Evolutionary conservation across 2,113 vertebrate species (phyloP).

Genomic region (Cryptoleucopteryx plumbea): DNA sequence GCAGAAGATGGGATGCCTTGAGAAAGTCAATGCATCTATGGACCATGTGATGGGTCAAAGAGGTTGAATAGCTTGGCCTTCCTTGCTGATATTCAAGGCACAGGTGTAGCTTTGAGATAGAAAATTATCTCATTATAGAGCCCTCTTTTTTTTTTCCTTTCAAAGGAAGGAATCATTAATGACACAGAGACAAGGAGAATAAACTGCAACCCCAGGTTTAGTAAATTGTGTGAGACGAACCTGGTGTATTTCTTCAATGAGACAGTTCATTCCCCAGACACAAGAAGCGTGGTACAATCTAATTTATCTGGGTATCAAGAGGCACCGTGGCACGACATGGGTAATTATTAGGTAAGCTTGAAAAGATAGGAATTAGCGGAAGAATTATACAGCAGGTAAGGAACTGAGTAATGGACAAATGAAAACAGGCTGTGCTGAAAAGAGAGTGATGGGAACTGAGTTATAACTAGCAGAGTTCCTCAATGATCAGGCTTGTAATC

Average conservation of each 20-base stretch:
- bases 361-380: constrained; percentile 35
- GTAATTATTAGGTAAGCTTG: constrained; percentile 21
- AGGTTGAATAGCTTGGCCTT: neutral
- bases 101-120: neutral
- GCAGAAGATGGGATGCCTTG: neutral
- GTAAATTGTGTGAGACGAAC: neutral
- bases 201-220: neutral
- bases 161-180: neutral
- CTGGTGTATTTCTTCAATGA: constrained; percentile 1
- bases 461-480: neutral
- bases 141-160: neutral
- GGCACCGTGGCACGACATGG: neutral
- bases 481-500: neutral
- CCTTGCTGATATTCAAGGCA: neutral
- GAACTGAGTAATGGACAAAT: neutral
- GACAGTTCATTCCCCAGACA: neutral
- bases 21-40: neutral
- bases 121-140: neutral
- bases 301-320: constrained; percentile 34
- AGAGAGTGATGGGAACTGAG: neutral
- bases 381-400: neutral
- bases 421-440: neutral
- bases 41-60: neutral
- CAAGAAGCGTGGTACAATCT: neutral
- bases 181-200: neutral